These are phyloP conservation scores for Ypsolopha scabrella DNA, from an alignment of 2,888 invertebrate species.

Conservation along the genomic window DNA sequence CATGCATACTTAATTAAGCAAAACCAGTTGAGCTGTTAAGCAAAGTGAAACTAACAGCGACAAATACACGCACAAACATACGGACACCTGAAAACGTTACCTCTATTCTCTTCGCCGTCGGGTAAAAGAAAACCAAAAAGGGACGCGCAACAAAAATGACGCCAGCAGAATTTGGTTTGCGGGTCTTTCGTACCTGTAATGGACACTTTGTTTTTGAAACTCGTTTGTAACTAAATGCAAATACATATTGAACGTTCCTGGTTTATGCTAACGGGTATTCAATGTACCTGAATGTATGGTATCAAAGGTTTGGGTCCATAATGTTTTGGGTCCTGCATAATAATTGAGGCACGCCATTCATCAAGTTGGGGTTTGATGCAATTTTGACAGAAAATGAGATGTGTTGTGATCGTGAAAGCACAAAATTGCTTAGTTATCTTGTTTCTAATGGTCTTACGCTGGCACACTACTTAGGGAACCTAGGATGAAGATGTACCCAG, in stretches of 20 bases:
- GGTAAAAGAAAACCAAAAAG: not conserved
- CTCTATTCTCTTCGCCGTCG: too few species aligned
- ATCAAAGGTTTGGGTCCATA: not conserved
- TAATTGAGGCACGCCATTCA: conserved; percentile 2
- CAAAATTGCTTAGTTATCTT: too few species aligned
- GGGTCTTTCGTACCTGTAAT: not conserved
- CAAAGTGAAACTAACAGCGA: too few species aligned
- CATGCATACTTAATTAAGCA: too few species aligned
- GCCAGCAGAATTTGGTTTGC: not conserved
- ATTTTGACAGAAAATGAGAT: too few species aligned
- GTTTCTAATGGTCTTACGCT: too few species aligned
- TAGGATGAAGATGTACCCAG: too few species aligned
- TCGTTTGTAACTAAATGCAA: conserved; percentile 1
- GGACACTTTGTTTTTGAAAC: conserved; percentile 1
- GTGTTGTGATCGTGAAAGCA: too few species aligned
- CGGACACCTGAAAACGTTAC: too few species aligned
- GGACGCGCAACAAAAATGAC: not conserved
- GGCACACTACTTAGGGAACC: too few species aligned
- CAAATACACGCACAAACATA: too few species aligned
- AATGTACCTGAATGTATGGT: conserved; percentile 1
- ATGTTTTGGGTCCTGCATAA: not conserved
- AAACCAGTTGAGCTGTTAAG: too few species aligned
- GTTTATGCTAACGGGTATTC: conserved; percentile 2
- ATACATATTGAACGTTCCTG: not conserved
- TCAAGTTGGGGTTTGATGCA: not conserved